Base-by-base conservation (phyloP, 2,113 vertebrate species). In the Nestor notabilis region DNA sequence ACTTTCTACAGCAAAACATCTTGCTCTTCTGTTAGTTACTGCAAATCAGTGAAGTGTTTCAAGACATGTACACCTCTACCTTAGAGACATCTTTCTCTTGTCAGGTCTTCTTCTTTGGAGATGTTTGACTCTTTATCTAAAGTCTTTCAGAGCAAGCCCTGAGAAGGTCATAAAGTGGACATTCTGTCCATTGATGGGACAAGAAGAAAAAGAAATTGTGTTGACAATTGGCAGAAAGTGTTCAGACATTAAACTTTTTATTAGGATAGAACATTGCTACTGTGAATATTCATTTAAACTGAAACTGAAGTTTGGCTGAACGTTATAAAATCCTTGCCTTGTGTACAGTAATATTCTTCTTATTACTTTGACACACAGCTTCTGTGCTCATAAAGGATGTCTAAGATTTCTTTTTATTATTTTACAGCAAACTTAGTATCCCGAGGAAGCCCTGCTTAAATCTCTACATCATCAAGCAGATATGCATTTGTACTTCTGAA, bases 341-440 rank as follows among this genome's bases (percentile, higher is more conserved):
- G 46, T 77, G 33, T 83, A 86, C 18, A 56, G 52, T 43, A 90
- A 86, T 87, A 85, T 39, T 81, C 15, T 83, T 89, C 90, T 88
- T 86, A 92, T 86, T 46, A 58, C 41, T 94, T 89, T 95, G 47
- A 58, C 60, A 96, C 84, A 72, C 64, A 84, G 52, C 21, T 80
- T 96, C n/a, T 86, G 44, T 65, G 55, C 60, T 93, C 90, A 81
- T 52, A 94, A 92, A 90, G 39, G 27, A 70, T 84, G 60, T 47
- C 83, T 92, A 69, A 92, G 55, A 78, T 89, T 80, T 78, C 31
- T 71, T 95, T 78, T 93, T 83, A 70, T 92, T 80, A 52, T 95
- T 82, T 90, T 66, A 90, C 75, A 29, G 29, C 60, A n/a, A 97
- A 71, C 31, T 83, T 71, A 50, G 49, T 81, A 90, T 64, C 69